Percentiles rank a stretch among this genome's conserved stretches.
phyloP scores from a whole-genome alignment of 1,140 invertebrate species.

The Penaeus vannamei region DNA sequence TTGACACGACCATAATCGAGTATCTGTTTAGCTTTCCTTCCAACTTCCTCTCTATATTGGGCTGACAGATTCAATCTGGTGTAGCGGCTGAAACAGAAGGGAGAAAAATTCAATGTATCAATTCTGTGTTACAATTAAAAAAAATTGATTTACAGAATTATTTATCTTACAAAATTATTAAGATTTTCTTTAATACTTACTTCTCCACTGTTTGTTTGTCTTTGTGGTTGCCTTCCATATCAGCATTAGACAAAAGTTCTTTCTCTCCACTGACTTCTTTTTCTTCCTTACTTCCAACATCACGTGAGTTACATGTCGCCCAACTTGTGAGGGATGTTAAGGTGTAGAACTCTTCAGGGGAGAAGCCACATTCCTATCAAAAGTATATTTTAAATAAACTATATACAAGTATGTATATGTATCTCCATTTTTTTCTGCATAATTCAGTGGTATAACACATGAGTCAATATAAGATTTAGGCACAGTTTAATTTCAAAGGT shows the following conservation, averaged over 20 bases:
- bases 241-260: background rate
- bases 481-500: no score
- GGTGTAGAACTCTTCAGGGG: slow-evolving; percentile 80
- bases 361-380: slow-evolving; percentile 76
- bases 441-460: no score
- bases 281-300: slow-evolving; percentile 26
- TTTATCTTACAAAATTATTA: no score
- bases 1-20: slow-evolving; percentile 83
- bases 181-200: slow-evolving; percentile 2
- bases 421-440: no score
- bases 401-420: background rate
- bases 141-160: background rate
- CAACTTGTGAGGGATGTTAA: slow-evolving; percentile 86
- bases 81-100: slow-evolving; percentile 66
- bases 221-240: slow-evolving; percentile 13
- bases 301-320: slow-evolving; percentile 83
- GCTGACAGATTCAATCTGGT: slow-evolving; percentile 70
- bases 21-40: slow-evolving; percentile 81
- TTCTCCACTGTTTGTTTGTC: slow-evolving; percentile 27
- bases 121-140: background rate
- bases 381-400: slow-evolving; percentile 63
- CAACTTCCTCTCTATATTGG: slow-evolving; percentile 78
- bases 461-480: no score
- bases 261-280: background rate
- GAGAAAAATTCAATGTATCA: background rate